phyloP scores from a whole-genome alignment of 2,888 invertebrate genomes.

The Oscheius sp. region DNA sequence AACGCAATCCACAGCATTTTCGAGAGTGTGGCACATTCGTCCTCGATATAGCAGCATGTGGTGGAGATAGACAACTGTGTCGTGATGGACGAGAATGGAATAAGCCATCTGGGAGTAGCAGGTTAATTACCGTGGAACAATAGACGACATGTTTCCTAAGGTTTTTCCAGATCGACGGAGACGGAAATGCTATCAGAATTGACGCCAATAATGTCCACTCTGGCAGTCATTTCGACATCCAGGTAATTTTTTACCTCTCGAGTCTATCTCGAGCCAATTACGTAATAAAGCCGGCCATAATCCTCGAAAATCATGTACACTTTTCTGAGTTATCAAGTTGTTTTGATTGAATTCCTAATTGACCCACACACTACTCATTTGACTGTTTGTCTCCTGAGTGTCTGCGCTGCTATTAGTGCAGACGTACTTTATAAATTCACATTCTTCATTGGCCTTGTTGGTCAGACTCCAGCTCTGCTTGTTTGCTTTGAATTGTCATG shows the following conservation, averaged over 20 bases:
- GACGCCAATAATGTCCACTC: conserved; percentile 9
- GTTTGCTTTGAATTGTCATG: too few relatives aligned
- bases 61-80: conserved; percentile 37
- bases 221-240: conserved; percentile 24
- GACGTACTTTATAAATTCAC: neutral
- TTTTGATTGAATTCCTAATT: too few relatives aligned
- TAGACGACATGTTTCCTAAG: conserved; percentile 20
- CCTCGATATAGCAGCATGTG: conserved; percentile 38
- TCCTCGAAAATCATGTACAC: too few relatives aligned
- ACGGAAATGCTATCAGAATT: conserved; percentile 24
- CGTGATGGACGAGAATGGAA: conserved; percentile 46
- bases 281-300: too few relatives aligned
- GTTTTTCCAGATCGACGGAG: conserved; percentile 29
- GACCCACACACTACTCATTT: neutral
- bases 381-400: conserved; percentile 6
- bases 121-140: too few relatives aligned
- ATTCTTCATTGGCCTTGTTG: too few relatives aligned
- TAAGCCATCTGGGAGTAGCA: conserved; percentile 39
- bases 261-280: too few relatives aligned
- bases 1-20: conserved; percentile 39
- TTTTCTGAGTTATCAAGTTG: too few relatives aligned
- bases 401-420: neutral
- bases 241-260: conserved; percentile 25
- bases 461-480: too few relatives aligned
- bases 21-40: conserved; percentile 48